Conservation (phyloP, 2,113 vertebrate species). For the Aleadryas rufinucha region DNA sequence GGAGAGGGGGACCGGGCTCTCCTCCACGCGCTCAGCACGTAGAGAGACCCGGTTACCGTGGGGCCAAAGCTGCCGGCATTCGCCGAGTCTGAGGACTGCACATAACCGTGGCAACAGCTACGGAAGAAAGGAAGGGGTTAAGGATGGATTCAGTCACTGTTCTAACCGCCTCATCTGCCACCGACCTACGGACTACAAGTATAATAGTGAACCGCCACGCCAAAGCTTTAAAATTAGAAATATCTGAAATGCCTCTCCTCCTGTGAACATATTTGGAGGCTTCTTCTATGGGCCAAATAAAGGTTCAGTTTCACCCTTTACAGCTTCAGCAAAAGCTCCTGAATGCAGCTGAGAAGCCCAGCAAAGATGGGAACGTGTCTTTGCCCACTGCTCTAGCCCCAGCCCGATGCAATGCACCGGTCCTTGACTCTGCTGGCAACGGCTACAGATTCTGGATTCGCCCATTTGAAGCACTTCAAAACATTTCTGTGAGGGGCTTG, state of each 20-base stretch:
- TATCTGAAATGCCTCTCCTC: background rate
- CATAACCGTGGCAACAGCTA: background rate
- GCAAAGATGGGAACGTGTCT: background rate
- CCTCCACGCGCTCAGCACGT: accelerated
- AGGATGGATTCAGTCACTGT: background rate
- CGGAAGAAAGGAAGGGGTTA: background rate
- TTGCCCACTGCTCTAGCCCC: background rate
- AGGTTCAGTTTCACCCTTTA: background rate
- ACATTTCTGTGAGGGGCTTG: slow-evolving; percentile 60
- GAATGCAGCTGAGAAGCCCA: background rate
- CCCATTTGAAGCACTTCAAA: slow-evolving; percentile 42
- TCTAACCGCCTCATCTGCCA: background rate
- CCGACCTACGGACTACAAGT: background rate
- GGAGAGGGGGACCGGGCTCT: accelerated
- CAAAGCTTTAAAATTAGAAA: background rate
- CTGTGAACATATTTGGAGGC: background rate
- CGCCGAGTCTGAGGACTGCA: too few species aligned
- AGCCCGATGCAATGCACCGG: background rate
- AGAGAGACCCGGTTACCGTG: accelerated
- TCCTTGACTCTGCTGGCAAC: background rate
- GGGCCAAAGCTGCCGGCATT: background rate
- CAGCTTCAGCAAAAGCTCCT: background rate
- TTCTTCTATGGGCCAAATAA: background rate
- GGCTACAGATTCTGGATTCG: slow-evolving; percentile 7
- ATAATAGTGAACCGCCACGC: background rate